phyloP scores from a whole-genome alignment of 2,888 invertebrate genomes.

The Drosophila borborema region DNA sequence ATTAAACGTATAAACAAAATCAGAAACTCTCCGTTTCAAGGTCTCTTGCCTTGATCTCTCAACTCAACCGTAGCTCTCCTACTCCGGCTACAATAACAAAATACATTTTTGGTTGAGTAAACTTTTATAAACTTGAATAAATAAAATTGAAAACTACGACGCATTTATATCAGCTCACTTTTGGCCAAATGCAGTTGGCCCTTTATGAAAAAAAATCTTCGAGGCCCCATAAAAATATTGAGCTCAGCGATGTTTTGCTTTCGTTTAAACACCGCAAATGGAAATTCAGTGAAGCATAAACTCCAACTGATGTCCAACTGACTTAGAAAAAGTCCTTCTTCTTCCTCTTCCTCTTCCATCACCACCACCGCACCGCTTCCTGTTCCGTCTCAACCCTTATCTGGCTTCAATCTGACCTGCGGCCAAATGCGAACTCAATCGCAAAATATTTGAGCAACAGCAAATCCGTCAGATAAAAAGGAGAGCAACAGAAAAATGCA shows the following conservation, averaged over 20 bases:
- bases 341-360: no score
- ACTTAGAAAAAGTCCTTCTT: background rate
- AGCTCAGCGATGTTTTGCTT: background rate
- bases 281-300: slow-evolving; percentile 47
- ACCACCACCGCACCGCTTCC: no score
- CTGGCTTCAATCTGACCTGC: slow-evolving; percentile 42
- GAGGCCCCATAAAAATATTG: background rate
- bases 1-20: no score
- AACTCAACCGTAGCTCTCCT: no score
- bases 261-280: slow-evolving; percentile 34
- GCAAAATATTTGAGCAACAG: slow-evolving; percentile 51
- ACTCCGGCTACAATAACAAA: no score
- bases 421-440: slow-evolving; percentile 51
- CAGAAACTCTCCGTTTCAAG: no score
- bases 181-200: background rate
- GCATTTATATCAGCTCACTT: no score
- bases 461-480: slow-evolving; percentile 43
- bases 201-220: background rate
- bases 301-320: slow-evolving; percentile 28
- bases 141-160: no score
- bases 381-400: background rate
- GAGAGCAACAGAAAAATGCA: slow-evolving; percentile 14
- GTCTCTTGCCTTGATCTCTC: no score
- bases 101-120: no score
- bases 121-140: no score